A percentile compares a stretch with the other conserved stretches of the same genome.
phyloP scores from a whole-genome alignment of 2,797 vertebrate species.

The Eidolon dupreanum region DNA sequence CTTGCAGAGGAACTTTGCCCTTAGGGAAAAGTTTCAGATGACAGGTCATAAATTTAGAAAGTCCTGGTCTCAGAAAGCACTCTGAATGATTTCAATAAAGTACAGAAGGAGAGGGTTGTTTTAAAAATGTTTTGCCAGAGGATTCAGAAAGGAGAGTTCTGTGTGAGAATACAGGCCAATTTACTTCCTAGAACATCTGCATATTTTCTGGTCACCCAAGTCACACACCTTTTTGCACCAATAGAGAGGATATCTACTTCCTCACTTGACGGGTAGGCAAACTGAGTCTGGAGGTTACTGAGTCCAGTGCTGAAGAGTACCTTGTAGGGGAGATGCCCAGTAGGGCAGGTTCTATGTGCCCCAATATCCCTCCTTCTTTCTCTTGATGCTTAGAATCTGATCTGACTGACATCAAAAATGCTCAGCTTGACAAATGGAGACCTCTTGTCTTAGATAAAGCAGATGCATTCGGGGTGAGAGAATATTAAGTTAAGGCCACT shows the following conservation, averaged over 20 bases:
- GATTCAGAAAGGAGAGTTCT: not conserved
- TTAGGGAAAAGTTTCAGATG: constrained; percentile 62
- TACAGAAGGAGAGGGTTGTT: not conserved
- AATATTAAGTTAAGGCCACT: not conserved
- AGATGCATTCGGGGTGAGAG: not conserved
- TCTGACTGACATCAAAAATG: not conserved
- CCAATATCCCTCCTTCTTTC: not conserved
- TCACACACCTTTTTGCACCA: not conserved
- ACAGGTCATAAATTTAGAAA: constrained; percentile 66
- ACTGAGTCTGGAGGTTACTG: not conserved
- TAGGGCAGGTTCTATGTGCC: not conserved
- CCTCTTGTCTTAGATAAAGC: not conserved
- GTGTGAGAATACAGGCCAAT: not conserved
- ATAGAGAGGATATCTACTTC: not conserved
- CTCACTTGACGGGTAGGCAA: not conserved
- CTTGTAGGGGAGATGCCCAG: not conserved
- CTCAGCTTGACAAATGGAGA: not conserved
- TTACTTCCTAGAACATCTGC: not conserved
- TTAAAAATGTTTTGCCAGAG: not conserved
- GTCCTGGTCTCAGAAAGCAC: constrained; percentile 20
- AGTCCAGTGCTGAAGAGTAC: not conserved
- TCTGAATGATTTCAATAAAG: constrained; percentile 38
- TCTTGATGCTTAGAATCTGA: not conserved
- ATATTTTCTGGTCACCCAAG: not conserved
- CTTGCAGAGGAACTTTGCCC: constrained; percentile 49